phyloP scores from a whole-genome alignment of 2,888 invertebrate species.

The Halictus ligatus region DNA sequence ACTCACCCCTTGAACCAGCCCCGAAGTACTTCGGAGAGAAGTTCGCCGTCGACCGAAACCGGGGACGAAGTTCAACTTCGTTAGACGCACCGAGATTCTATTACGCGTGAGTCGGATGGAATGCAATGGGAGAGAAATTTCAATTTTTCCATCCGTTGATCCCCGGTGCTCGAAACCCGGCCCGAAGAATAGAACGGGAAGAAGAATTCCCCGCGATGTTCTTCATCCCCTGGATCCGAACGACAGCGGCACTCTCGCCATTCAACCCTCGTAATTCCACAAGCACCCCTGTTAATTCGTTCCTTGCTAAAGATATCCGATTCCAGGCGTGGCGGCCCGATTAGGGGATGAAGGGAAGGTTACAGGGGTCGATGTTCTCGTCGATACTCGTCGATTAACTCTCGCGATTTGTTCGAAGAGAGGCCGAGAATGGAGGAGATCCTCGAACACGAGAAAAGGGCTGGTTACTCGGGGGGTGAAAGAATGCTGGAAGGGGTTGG shows the following conservation, averaged over 20 bases:
- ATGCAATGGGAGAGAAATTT: neutral
- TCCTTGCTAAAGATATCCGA: neutral
- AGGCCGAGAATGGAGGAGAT: neutral
- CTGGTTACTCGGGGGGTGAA: neutral
- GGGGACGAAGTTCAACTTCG: neutral
- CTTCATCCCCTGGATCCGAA: neutral
- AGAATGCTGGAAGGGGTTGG: neutral
- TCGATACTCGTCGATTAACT: conserved; percentile 63
- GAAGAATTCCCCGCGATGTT: neutral
- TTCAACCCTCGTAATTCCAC: neutral
- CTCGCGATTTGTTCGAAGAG: conserved; percentile 41
- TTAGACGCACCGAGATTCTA: conserved; percentile 4
- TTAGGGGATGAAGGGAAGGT: neutral
- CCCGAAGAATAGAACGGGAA: neutral
- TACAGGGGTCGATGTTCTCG: conserved; percentile 15
- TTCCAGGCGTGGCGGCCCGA: neutral
- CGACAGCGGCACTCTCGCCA: neutral
- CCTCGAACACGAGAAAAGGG: neutral
- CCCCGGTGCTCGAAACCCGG: neutral
- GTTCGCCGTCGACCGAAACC: neutral
- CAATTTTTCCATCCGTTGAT: neutral
- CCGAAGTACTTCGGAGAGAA: neutral
- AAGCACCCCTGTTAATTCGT: conserved; percentile 39
- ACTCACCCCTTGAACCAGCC: neutral
- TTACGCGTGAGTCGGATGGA: neutral